Evolutionary conservation across 2,797 vertebrate species (phyloP), one percentile per base, ranked within the genome.

Genomic region (Pangasius sanitwongsei): DNA sequence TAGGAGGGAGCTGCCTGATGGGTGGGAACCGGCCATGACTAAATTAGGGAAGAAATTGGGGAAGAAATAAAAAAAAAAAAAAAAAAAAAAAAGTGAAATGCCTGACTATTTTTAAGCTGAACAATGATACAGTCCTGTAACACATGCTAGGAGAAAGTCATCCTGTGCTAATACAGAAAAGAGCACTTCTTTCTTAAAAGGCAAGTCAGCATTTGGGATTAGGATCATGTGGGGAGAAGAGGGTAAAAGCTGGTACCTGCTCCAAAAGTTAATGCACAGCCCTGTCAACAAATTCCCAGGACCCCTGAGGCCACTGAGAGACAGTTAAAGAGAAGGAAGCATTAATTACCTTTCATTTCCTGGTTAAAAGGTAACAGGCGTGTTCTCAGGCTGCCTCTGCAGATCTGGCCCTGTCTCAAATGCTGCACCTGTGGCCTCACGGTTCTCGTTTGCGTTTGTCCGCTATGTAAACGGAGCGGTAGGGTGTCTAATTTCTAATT

Each of bases 291-390:
- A 67, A n/a, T 15, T 67, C 37, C 59, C 41, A 5, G 41, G 31
- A 67, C 28, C 83, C 61, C 41, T 53, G 9, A 6, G n/a, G 16
- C 61, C 41, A 65, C 41, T 18, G 61, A n/a, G 28, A 65, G 63
- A 53, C 18, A 34, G 83, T 18, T 53, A 69, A 69, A 18, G 28
- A 84, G 41, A 50, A 1, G 6, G 28, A 4, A 69, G 9, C 83
- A 31, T 69, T 85, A 69, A 85, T 85, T 69, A 69, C 83, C 12
- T 84, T 34, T 53, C 2, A 23, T 53, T 85, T 85, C 83, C 83
- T 34, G 18, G 83, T 69, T 85, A 69, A 50, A 85, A 34, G 44
- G 44, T 84, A 85, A 85, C 18, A 25, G 28, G 48, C 44, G 5
- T 83, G 59, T 67, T 84, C 61, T 84, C 28, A 20, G 28, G 16